Base-by-base conservation (phyloP, 2,888 invertebrate species). In the Sceliomorpha sp. region DNA sequence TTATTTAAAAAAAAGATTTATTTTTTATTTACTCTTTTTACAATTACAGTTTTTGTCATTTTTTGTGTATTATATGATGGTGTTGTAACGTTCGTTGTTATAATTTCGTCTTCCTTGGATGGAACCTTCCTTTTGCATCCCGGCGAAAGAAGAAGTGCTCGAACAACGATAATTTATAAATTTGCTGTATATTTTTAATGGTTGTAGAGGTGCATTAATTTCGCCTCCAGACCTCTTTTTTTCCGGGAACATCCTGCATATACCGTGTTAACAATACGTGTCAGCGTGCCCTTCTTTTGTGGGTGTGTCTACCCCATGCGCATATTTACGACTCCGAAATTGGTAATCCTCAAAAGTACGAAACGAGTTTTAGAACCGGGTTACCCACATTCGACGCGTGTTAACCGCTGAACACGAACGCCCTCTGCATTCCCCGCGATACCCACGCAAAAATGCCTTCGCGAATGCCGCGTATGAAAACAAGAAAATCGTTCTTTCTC, bases 311-410 rank as follows among this genome's bases (percentile, higher is more conserved):
- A 32, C 39, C 51, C 27, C 45, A 34, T 32, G 34, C 58, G 45
- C 20, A 45, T 58, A 58, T 58, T 67, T 60, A 59, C 37, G 60
- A 59, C 32, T 42, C 31, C 51, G 36, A 42, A 59, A 53, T 66
- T 59, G 42, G 58, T 51, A 67, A 60, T 59, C 67, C 55, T 60
- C 59, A 55, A 79, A 78, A 81, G 77, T 78, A 77, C 78, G 73
- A 79, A 84, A 84, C 84, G 77, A 79, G 85, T 84, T 85, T 79
- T 75, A 79, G 80, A 84, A 85, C 84, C 82, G 82, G 85, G 85
- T 85, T 81, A 85, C 84, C 85, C 82, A 84, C 82, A 82, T 85
- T 63, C 55, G 55, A 36, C 37, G 36, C 50, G 24, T 37, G 31
- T 29, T 47, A 2, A 13, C 40, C 0, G 44, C 48, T 55, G 55